Evolutionary conservation across 2,113 vertebrate genomes (phyloP).

Genomic region (Macquaria ambigua): DNA sequence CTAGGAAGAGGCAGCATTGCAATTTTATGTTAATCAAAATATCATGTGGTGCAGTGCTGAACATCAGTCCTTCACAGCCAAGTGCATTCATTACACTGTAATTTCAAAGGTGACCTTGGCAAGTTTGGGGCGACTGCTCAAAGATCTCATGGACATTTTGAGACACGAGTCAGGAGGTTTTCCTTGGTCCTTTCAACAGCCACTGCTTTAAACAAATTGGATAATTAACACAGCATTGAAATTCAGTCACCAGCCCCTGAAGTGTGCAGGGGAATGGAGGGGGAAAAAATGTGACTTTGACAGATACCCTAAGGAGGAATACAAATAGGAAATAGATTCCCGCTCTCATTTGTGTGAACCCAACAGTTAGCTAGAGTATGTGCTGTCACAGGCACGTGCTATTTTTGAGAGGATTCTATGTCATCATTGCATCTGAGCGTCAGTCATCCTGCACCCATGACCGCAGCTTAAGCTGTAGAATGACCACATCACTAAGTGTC

Average conservation of each 20-base stretch:
- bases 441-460: slow-evolving; percentile 37
- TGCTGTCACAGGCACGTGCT: slow-evolving; percentile 55
- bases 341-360: slow-evolving; percentile 37
- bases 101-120: slow-evolving; percentile 79
- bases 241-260: slow-evolving; percentile 60
- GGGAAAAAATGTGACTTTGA: slow-evolving; percentile 64
- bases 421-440: slow-evolving; percentile 34
- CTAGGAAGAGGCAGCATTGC: slow-evolving; percentile 71
- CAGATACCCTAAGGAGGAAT: slow-evolving; percentile 78
- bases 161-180: slow-evolving; percentile 44
- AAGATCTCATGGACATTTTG: slow-evolving; percentile 49
- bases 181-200: slow-evolving; percentile 46
- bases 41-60: slow-evolving; percentile 63
- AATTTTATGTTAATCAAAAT: slow-evolving; percentile 83
- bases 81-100: slow-evolving; percentile 63
- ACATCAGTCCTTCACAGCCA: slow-evolving; percentile 73
- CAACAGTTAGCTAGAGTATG: slow-evolving; percentile 51
- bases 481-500: slow-evolving; percentile 56
- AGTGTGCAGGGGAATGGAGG: slow-evolving; percentile 51
- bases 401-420: slow-evolving; percentile 60
- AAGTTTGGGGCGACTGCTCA: slow-evolving; percentile 57
- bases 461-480: slow-evolving; percentile 40
- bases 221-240: slow-evolving; percentile 73
- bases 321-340: slow-evolving; percentile 66
- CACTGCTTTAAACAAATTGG: slow-evolving; percentile 67